phyloP scores from a whole-genome alignment of 37 sponge, comb jelly and placozoan species.

The Cladorhizidae sp. region DNA sequence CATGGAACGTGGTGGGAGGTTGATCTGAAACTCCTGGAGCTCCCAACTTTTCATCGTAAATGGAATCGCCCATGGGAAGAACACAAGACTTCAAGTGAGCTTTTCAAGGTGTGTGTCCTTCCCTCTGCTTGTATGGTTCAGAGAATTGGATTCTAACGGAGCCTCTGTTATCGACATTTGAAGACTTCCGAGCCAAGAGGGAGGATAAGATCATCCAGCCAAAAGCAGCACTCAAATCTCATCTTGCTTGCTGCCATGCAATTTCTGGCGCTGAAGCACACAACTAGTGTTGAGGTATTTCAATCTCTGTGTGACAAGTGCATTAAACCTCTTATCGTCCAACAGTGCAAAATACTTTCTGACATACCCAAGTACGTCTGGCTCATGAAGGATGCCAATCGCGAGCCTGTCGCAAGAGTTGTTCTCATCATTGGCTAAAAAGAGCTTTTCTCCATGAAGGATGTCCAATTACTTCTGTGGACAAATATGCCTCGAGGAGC shows the following conservation, averaged over 20 bases:
- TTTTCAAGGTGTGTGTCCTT: neutral
- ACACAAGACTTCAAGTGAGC: neutral
- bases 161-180: neutral
- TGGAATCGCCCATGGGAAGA: no score
- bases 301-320: neutral
- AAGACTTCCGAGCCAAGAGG: neutral
- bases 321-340: neutral
- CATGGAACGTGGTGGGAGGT: neutral
- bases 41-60: neutral
- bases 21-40: no score
- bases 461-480: no score
- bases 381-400: no score
- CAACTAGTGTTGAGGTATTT: neutral
- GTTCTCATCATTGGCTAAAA: no score
- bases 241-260: no score
- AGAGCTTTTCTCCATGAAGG: no score
- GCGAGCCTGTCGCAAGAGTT: no score
- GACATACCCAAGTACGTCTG: no score
- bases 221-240: no score
- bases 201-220: neutral
- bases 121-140: neutral
- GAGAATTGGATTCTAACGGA: neutral
- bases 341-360: neutral
- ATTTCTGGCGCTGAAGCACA: no score
- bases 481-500: no score